Evolutionary conservation across 1,140 invertebrate species (phyloP), one percentile per base, ranked within the genome.

Genomic region (Diabrotica undecimpunctata): DNA sequence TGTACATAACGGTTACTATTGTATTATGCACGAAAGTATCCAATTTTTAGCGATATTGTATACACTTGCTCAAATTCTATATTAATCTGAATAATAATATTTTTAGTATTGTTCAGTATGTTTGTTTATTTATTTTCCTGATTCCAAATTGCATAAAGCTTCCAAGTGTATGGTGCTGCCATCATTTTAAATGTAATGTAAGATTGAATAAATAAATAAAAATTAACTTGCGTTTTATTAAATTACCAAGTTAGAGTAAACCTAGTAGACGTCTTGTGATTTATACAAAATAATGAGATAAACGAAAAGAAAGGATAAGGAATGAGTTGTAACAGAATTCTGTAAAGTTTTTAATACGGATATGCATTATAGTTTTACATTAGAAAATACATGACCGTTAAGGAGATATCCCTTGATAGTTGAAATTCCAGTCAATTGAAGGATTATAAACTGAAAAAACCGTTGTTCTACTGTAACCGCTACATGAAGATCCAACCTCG

Each of bases 141-240:
- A 68, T 68, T 75, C 70, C 56, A 74, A 74, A 75, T 69, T 74
- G 54, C 65, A 60, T 54, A 64, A 71, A 66, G 75, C 74, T 75
- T 75, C 71, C 70, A 72, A 75, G 70, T 75, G 74, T 76, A 76
- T 71, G 72, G 72, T 76, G 72, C 72, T 75, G 72, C 71, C 74
- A 74, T 72, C 64, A 70, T 70, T 71, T 70, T 69, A 67, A 66
- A 66, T 66, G 36, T 57, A 57, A 68, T 46, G 41, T 46, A 46
- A 25, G 67, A 67, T 41, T 62, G 25, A 66, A 65, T 63, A 66
- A 70, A 69, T 69, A 67, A 37, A 54, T 12, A 14, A 61, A 61
- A 61, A 52, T 8, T 61, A 12, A 2, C 8, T 13, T 11, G 11
- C 35, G 5, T 60, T 11, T 60, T 60, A 41, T 60, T 46, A 14